Base-by-base conservation (phyloP, 2,888 invertebrate genomes). In the Macroteleia sp. region DNA sequence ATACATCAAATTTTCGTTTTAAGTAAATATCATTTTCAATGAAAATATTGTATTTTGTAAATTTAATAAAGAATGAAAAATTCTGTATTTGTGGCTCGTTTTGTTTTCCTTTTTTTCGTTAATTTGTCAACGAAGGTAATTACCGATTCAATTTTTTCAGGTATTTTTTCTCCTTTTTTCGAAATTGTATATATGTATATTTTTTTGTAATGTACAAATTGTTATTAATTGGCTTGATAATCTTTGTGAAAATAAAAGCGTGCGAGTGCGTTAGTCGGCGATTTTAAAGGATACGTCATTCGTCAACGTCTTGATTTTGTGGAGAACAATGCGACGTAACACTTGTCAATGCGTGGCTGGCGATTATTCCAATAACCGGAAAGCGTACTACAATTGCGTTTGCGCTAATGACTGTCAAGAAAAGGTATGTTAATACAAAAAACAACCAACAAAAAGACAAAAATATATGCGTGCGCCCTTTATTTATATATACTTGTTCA, bases 341-440 rank as follows among this genome's bases (percentile, higher is more conserved):
- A 81, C 80, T 83, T 81, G 80, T 81, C 82, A 83, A 83, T 84
- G 86, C 88, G 87, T 87, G 84, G 86, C 86, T 84, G 85, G 87
- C 86, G 86, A 88, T 85, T 81, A 83, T 84, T 81, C 73, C 85
- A 85, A 85, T 86, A 79, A 83, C 85, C 86, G 86, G 89, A 88
- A 86, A 86, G 86, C 85, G 88, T 84, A 81, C 87, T 81, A 85
- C 87, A 83, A 86, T 88, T 88, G 89, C 90, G 90, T 89, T 90
- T 89, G 85, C 85, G 86, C 86, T 87, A 88, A 90, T 89, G 88
- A 87, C 74, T 87, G 86, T 86, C 83, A 85, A 84, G 81, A 91
- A 91, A 75, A 75, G 91, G 91, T 91, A 91, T 86, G 91, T 91
- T 89, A 34, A 12, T 62, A 22, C 36, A 74, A 52, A 59, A 67